A percentile compares a stretch with the other conserved stretches of the same genome.
phyloP scores from a whole-genome alignment of 1,140 invertebrate genomes.

The Conus ventricosus region DNA sequence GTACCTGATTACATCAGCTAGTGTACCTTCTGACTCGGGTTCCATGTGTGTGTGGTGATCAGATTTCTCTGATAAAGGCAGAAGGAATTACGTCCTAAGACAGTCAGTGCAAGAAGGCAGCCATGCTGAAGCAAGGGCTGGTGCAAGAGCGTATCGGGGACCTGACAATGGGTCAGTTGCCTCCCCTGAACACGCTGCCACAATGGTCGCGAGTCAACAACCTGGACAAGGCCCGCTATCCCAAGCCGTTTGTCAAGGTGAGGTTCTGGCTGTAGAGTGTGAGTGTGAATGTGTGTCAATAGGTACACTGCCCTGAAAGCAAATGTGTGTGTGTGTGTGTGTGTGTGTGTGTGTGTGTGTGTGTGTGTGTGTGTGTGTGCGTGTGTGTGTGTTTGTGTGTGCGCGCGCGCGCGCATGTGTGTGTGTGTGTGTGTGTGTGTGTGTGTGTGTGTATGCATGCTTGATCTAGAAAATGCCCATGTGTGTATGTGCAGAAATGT shows the following conservation, averaged over 20 bases:
- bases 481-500: not conserved
- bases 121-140: constrained; percentile 65
- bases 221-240: constrained; percentile 70
- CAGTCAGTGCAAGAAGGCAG: constrained; percentile 8
- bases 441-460: not conserved
- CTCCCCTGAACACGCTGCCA: constrained; percentile 65
- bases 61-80: not conserved
- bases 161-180: constrained; percentile 63
- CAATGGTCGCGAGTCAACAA: constrained; percentile 73
- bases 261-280: not conserved
- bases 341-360: not conserved
- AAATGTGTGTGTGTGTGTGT: constrained; percentile 16
- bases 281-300: not conserved
- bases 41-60: not conserved
- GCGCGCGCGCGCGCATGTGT: too few relatives aligned
- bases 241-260: constrained; percentile 71
- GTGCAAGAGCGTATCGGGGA: constrained; percentile 67
- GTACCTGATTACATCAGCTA: too few relatives aligned
- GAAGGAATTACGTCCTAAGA: not conserved
- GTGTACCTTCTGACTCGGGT: too few relatives aligned
- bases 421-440: constrained; percentile 6
- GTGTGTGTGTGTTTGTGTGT: constrained; percentile 7
- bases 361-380: not conserved
- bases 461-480: too few relatives aligned
- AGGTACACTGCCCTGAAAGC: not conserved